These are phyloP conservation scores for Leptonema lineaticorne DNA, from an alignment of 1,140 invertebrate genomes.

Conservation along the genomic window DNA sequence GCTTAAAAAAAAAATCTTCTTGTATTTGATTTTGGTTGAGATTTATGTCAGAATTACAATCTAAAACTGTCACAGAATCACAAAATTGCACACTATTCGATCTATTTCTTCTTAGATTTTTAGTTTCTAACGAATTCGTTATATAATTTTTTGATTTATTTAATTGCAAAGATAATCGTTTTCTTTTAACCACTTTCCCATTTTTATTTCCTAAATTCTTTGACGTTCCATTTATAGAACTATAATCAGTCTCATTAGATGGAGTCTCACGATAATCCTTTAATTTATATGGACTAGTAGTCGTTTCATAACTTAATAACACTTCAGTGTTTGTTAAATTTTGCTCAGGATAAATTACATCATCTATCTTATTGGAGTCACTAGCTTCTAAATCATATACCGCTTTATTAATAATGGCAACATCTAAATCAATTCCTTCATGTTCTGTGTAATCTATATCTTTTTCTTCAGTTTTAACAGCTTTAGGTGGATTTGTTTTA, in stretches of 20 bases:
- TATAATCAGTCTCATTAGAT: constrained; percentile 2
- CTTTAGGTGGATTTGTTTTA: not conserved
- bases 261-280: not conserved
- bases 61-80: constrained; percentile 32
- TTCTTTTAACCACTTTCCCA: not conserved
- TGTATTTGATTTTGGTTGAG: not conserved
- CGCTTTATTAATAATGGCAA: constrained; percentile 10
- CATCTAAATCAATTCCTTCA: constrained; percentile 11
- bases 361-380: not conserved
- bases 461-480: not conserved
- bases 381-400: not conserved
- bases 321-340: not conserved
- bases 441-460: not conserved
- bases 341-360: not conserved
- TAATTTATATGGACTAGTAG: not conserved
- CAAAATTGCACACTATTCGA: constrained; percentile 39
- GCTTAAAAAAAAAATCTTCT: no score
- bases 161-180: constrained; percentile 7
- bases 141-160: constrained; percentile 1
- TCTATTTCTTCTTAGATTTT: constrained; percentile 22
- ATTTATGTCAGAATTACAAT: not conserved
- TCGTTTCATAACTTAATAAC: not conserved
- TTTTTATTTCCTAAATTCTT: not conserved
- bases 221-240: not conserved
- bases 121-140: not conserved